A percentile compares a stretch with the other conserved stretches of the same genome.
These are phyloP conservation scores for Psilopsiagon aymara DNA, from an alignment of 2,113 vertebrate species.

Conservation along the genomic window DNA sequence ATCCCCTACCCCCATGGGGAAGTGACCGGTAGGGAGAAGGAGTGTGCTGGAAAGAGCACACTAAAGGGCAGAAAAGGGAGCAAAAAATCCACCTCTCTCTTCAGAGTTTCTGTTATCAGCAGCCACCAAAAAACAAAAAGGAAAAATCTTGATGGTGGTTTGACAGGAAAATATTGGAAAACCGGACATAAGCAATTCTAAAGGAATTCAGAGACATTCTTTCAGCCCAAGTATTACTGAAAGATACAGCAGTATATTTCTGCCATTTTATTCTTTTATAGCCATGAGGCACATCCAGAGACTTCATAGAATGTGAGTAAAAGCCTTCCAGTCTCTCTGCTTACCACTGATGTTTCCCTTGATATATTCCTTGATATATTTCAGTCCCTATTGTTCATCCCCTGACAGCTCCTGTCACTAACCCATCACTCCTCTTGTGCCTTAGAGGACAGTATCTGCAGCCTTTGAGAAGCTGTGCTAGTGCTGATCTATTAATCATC, in stretches of 20 bases:
- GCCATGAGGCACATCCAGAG: neutral
- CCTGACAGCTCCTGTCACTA: neutral
- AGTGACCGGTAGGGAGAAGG: neutral
- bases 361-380: slow-evolving; percentile 33
- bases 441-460: neutral
- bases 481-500: neutral
- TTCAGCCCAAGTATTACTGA: neutral
- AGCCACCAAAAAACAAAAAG: neutral
- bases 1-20: neutral
- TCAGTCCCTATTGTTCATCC: neutral
- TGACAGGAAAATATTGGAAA: neutral
- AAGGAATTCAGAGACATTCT: neutral
- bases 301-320: neutral
- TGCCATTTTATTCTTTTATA: neutral
- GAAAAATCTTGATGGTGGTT: neutral
- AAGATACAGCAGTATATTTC: neutral
- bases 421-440: neutral
- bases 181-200: neutral
- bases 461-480: neutral
- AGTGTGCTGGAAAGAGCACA: neutral
- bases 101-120: neutral
- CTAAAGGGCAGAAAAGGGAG: neutral
- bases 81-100: neutral
- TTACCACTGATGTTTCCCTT: neutral
- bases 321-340: neutral